phyloP scores from a whole-genome alignment of 2,888 invertebrate genomes.

The Atethmia centrago region DNA sequence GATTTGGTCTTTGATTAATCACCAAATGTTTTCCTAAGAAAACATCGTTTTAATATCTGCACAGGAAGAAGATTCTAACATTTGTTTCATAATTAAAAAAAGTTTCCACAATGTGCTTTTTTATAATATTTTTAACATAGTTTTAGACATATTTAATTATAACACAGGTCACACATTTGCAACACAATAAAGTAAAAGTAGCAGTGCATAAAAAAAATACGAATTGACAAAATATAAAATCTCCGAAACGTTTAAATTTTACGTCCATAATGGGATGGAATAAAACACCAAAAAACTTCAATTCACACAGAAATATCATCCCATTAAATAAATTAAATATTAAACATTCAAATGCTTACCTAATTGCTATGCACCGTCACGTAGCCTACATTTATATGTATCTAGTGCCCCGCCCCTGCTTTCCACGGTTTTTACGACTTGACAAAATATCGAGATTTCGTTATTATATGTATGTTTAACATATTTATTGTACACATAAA shows the following conservation, averaged over 20 bases:
- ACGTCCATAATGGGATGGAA: background rate
- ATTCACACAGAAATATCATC: slow-evolving; percentile 4
- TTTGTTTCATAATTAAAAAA: background rate
- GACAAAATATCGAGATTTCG: background rate
- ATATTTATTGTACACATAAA: background rate
- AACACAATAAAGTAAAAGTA: no score
- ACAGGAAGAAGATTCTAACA: no score
- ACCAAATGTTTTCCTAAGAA: background rate
- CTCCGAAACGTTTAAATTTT: background rate
- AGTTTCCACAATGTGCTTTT: no score
- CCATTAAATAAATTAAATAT: slow-evolving; percentile 44
- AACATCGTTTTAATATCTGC: background rate
- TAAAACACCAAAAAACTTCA: slow-evolving; percentile 5
- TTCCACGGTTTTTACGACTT: background rate
- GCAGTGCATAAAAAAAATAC: no score
- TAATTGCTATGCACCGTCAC: slow-evolving; percentile 63
- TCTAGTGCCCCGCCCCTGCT: background rate
- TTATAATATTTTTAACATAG: no score
- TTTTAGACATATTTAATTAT: background rate
- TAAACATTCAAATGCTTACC: slow-evolving; percentile 38
- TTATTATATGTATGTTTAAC: background rate
- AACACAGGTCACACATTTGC: background rate
- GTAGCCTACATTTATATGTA: slow-evolving; percentile 38
- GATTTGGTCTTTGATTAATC: background rate
- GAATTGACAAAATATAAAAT: no score